Evolutionary conservation across 2,113 vertebrate genomes (phyloP).

Genomic region (Orientallactaga bullata): DNA sequence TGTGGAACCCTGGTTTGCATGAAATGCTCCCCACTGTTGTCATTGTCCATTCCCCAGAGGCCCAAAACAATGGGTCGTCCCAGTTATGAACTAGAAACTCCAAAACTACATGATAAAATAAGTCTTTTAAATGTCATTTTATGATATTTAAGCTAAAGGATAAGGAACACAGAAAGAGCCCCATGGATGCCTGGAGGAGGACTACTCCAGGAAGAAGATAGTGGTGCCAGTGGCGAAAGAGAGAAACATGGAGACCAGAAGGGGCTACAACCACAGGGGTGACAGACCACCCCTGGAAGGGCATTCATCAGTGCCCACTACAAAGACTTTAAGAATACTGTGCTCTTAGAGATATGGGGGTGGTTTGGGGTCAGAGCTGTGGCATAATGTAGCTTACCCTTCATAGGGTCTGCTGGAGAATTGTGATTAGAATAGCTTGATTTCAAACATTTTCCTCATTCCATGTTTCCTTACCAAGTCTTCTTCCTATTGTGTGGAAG

Average conservation of each 20-base stretch:
- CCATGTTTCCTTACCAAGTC: neutral
- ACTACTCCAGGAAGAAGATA: neutral
- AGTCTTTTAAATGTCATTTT: neutral
- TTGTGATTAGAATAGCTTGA: neutral
- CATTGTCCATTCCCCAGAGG: neutral
- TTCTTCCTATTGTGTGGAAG: neutral
- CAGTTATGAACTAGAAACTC: neutral
- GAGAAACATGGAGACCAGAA: neutral
- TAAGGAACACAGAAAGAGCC: neutral
- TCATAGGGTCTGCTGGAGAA: neutral
- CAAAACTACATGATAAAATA: too few relatives aligned
- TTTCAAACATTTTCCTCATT: neutral
- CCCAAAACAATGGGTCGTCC: too few relatives aligned
- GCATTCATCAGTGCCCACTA: neutral
- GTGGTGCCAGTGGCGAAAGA: too few relatives aligned
- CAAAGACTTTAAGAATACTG: neutral
- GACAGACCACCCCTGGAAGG: rapidly evolving
- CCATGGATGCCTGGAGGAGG: too few relatives aligned
- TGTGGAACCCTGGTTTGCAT: neutral
- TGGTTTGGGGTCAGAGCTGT: neutral
- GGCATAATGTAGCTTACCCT: neutral
- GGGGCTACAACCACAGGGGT: too few relatives aligned
- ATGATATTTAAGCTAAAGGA: neutral
- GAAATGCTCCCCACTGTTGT: neutral
- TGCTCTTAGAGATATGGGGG: neutral